These are phyloP conservation scores for Mormoops blainvillei DNA, from an alignment of 2,113 vertebrate genomes.

Conservation along the genomic window DNA sequence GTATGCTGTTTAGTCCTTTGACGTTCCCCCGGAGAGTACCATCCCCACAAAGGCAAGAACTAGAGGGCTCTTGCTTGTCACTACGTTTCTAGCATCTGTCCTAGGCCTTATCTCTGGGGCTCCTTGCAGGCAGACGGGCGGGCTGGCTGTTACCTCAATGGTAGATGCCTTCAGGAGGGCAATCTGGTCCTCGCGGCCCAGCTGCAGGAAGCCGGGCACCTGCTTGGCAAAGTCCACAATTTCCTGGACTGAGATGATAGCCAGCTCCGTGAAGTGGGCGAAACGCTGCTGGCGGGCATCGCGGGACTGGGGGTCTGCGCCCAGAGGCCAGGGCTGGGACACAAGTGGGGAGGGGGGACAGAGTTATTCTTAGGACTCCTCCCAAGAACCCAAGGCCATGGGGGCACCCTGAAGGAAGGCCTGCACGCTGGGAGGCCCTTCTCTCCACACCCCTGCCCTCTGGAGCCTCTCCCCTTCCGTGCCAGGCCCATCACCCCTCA, in stretches of 20 bases:
- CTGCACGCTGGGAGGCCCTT: neutral
- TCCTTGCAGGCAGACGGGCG: fast-evolving
- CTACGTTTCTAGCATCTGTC: neutral
- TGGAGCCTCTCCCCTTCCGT: neutral
- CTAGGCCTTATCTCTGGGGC: neutral
- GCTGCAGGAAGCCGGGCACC: constrained; percentile 80
- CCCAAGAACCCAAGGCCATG: fast-evolving
- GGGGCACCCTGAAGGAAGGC: neutral
- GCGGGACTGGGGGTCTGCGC: constrained; percentile 79
- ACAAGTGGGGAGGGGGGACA: fast-evolving
- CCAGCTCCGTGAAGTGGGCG: constrained; percentile 81
- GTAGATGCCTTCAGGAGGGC: constrained; percentile 82
- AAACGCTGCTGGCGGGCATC: constrained; percentile 82
- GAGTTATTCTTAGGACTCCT: neutral
- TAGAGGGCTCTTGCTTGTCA: fast-evolving
- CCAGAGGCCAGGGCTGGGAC: constrained; percentile 79
- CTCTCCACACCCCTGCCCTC: neutral
- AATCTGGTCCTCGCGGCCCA: constrained; percentile 81
- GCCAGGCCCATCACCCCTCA: fast-evolving
- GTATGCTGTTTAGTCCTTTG: neutral
- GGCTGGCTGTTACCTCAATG: constrained; percentile 73
- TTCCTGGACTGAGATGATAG: constrained; percentile 83
- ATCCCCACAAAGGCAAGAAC: neutral
- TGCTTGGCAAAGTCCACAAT: constrained; percentile 84
- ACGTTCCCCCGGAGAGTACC: fast-evolving